Conservation (phyloP, 1,140 invertebrate genomes). For the Maniola jurtina region DNA sequence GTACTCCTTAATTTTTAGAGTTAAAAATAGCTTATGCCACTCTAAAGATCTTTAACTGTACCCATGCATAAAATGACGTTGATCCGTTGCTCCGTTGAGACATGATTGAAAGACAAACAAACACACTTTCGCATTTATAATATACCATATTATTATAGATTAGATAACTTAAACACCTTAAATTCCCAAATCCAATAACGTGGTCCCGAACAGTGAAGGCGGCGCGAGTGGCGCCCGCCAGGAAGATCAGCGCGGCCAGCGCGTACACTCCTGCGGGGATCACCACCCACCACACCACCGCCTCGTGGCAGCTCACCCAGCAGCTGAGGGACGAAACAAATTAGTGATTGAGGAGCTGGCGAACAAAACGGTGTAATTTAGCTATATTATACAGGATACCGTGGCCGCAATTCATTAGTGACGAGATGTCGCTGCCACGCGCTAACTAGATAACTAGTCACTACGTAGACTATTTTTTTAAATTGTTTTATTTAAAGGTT, state of each 20-base stretch:
- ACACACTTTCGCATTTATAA: not conserved
- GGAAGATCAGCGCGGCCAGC: conserved; percentile 87
- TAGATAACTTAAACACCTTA: conserved; percentile 80
- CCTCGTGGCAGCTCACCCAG: conserved; percentile 96
- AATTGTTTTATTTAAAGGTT: too few species aligned
- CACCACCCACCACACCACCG: conserved; percentile 94
- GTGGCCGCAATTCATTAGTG: too few species aligned
- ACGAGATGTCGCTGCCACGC: not conserved
- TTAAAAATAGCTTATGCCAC: too few species aligned
- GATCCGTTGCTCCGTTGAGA: too few species aligned
- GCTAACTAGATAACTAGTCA: too few species aligned
- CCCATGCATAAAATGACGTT: too few species aligned
- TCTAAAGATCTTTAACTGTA: too few species aligned
- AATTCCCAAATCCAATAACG: conserved; percentile 93
- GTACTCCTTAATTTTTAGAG: too few species aligned
- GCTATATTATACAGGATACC: too few species aligned
- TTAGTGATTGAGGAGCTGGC: not conserved
- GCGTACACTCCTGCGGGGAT: conserved; percentile 90
- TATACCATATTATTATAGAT: not conserved
- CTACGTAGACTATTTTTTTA: too few species aligned
- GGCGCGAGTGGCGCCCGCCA: conserved; percentile 91
- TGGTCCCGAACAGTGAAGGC: conserved; percentile 95
- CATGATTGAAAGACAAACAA: too few species aligned
- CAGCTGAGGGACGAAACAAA: conserved; percentile 82
- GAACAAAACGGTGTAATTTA: not conserved